Percentiles rank a stretch among this genome's conserved stretches.
These are phyloP conservation scores for Drosophila asahinai DNA, from an alignment of 1,140 invertebrate species.

Conservation along the genomic window DNA sequence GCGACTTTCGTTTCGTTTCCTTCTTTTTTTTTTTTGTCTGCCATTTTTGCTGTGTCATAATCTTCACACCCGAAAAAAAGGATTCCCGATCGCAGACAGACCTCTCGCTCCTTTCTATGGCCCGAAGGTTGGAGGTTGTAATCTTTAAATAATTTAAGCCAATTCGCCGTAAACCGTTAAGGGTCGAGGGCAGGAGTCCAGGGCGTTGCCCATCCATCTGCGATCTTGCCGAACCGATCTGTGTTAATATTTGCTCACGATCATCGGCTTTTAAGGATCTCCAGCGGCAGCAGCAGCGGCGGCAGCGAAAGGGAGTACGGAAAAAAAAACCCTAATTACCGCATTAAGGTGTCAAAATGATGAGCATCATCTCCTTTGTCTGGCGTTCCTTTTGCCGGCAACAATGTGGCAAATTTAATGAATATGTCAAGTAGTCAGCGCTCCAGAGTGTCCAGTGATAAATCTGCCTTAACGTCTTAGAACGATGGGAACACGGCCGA, in stretches of 20 bases:
- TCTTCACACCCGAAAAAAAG: slow-evolving; percentile 76
- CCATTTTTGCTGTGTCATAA: slow-evolving; percentile 79
- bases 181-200: slow-evolving; percentile 23
- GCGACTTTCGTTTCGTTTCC: slow-evolving; percentile 39
- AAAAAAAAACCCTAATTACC: slow-evolving; percentile 79
- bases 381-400: slow-evolving; percentile 42
- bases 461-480: slow-evolving; percentile 69
- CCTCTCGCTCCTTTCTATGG: slow-evolving; percentile 2
- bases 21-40: slow-evolving; percentile 11
- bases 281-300: slow-evolving; percentile 13
- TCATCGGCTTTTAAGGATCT: slow-evolving; percentile 73
- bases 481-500: slow-evolving; percentile 44
- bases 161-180: slow-evolving; percentile 83
- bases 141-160: slow-evolving; percentile 84
- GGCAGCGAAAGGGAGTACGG: slow-evolving; percentile 8
- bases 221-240: slow-evolving; percentile 51
- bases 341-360: slow-evolving; percentile 84
- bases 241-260: slow-evolving; percentile 83
- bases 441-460: slow-evolving; percentile 72
- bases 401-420: slow-evolving; percentile 83
- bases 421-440: slow-evolving; percentile 81
- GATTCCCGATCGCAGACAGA: slow-evolving; percentile 36
- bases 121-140: slow-evolving; percentile 52
- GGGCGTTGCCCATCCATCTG: slow-evolving; percentile 62
- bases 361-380: slow-evolving; percentile 68